Base-by-base conservation (phyloP, 2,113 vertebrate genomes). In the Macquaria australasica region DNA sequence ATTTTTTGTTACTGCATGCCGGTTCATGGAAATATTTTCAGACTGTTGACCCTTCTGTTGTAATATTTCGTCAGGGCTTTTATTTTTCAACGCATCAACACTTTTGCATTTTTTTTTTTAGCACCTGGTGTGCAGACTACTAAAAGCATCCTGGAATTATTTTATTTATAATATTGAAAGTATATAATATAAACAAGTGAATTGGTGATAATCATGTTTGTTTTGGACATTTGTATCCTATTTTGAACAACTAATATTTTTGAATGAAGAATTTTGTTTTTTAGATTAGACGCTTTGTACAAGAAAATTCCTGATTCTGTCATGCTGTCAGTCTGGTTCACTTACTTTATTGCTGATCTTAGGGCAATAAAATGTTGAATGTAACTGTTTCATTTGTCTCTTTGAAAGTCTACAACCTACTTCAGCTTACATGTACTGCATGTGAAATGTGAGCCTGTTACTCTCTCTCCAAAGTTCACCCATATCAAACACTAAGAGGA, bases 101-200 rank as follows among this genome's bases (percentile, higher is more conserved):
- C 87, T 92, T 91, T 88, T 92, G 78, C 83, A 87, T 88, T 88
- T 92, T 74, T 88, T 92, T 74, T 87, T 90, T 86, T 94, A 94
- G 96, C 96, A 97, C 95, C 94, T 95, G 95, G 90, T 88, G 93
- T 97, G 95, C 95, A 92, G 64, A 93, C 87, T 87, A 92, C 85
- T 91, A 84, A 75, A 94, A 89, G 79, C 56, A 92, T 92, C 72
- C 86, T 89, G 72, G 87, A 89, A 94, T 81, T 70, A 87, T 85
- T 92, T 88, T 94, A 90, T 95, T 93, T 93, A 91, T 93, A 85
- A 88, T 91, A 85, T 92, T 88, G 73, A 85, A 92, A 91, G 93
- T 94, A 94, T 93, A 96, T 95, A 93, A 92, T 93, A 93, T 93
- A 81, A 90, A 83, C 77, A 82, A 48, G 76, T 87, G 81, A 89